Conservation (phyloP, 1,140 invertebrate species). For the Reticulitermes speratus region DNA sequence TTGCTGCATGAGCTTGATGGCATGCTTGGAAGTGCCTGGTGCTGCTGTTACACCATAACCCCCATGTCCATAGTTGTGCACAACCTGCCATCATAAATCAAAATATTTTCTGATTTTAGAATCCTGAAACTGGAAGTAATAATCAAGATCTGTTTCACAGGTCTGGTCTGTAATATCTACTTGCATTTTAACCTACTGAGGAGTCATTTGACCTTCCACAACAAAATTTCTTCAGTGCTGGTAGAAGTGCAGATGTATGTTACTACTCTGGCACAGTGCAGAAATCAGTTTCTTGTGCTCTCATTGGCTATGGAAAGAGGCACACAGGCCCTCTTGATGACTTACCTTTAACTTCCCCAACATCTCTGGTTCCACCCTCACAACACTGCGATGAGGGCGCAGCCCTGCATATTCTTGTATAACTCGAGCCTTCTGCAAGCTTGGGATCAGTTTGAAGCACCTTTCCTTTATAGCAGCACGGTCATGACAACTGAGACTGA, state of each 20-base stretch:
- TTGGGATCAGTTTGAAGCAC: constrained; percentile 70
- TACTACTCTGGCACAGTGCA: neutral
- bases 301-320: neutral
- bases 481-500: constrained; percentile 68
- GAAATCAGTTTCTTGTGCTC: constrained; percentile 34
- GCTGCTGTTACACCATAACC: constrained; percentile 85
- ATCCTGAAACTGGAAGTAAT: too few relatives aligned
- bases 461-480: constrained; percentile 69
- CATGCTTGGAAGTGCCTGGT: constrained; percentile 79
- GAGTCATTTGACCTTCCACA: too few relatives aligned
- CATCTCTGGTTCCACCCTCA: constrained; percentile 71
- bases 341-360: constrained; percentile 33
- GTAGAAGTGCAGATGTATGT: too few relatives aligned
- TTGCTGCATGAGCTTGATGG: constrained; percentile 65
- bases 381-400: constrained; percentile 71
- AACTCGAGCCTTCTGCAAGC: constrained; percentile 60
- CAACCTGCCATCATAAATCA: constrained; percentile 51
- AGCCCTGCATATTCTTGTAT: constrained; percentile 71
- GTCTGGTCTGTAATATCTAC: too few relatives aligned
- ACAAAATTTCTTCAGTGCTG: too few relatives aligned
- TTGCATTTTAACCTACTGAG: too few relatives aligned
- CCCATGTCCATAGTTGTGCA: constrained; percentile 93
- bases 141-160: too few relatives aligned
- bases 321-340: neutral
- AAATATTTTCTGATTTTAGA: too few relatives aligned